A percentile compares a stretch with the other conserved stretches of the same genome.
phyloP scores from a whole-genome alignment of 2,888 invertebrate species.

The Phlogophora meticulosa region DNA sequence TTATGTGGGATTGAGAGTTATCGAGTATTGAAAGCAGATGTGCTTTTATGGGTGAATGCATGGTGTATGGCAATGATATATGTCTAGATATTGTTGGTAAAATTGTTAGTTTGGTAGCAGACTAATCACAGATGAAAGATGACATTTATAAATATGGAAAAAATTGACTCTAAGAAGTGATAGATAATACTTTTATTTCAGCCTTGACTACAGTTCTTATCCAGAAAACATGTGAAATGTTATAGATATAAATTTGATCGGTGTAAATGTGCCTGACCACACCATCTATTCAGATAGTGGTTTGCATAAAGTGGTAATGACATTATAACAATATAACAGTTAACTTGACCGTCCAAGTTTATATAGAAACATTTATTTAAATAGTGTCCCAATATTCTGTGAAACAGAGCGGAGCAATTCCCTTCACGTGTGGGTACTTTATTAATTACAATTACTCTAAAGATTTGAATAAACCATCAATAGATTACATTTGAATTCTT shows the following conservation, averaged over 20 bases:
- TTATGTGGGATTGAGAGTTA: not conserved
- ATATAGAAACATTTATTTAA: not conserved
- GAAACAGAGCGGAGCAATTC: slow-evolving; percentile 5
- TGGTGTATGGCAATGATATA: not conserved
- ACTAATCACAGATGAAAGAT: not conserved
- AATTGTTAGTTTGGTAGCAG: no score
- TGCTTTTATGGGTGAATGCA: not conserved
- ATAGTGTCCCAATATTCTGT: not conserved
- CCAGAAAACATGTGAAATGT: no score
- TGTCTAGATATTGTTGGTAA: not conserved
- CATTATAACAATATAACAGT: not conserved
- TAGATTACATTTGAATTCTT: slow-evolving; percentile 1
- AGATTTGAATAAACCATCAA: not conserved
- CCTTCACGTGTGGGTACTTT: not conserved
- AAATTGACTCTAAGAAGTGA: not conserved
- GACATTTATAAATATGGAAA: not conserved
- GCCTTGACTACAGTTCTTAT: no score
- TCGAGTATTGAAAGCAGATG: slow-evolving; percentile 32
- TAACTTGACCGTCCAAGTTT: not conserved
- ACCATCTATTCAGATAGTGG: slow-evolving; percentile 13
- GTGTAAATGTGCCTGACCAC: slow-evolving; percentile 2
- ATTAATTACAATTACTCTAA: not conserved
- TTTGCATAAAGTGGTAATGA: not conserved
- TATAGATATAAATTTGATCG: not conserved
- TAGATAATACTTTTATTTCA: not conserved